Evolutionary conservation across 64 coral and sea anemone species (phyloP).

Genomic region (Catalaphyllia jardinei): DNA sequence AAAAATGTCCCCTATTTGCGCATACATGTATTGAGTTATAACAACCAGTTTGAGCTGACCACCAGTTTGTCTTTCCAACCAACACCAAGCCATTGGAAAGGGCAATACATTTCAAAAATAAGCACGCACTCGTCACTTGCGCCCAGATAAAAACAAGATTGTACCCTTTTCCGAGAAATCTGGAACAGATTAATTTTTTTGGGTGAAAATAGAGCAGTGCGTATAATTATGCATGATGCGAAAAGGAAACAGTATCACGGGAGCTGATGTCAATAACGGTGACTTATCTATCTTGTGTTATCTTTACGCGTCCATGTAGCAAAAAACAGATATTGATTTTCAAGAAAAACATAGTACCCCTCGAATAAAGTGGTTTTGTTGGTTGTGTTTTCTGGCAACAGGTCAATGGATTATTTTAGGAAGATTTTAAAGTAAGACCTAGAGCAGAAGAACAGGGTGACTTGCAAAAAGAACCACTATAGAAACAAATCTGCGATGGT

Average conservation of each 20-base stretch:
- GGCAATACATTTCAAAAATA: neutral
- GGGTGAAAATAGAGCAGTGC: neutral
- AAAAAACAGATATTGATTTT: neutral
- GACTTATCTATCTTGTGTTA: neutral
- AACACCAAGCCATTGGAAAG: neutral
- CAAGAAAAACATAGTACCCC: neutral
- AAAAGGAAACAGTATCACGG: neutral
- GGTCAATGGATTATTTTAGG: too few relatives aligned
- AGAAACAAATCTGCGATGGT: too few relatives aligned
- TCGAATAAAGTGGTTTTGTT: neutral
- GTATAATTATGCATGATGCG: neutral
- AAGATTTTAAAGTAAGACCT: too few relatives aligned
- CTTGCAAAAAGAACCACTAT: too few relatives aligned
- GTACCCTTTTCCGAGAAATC: neutral
- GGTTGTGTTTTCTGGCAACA: neutral
- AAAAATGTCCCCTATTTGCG: neutral
- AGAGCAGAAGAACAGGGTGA: too few relatives aligned
- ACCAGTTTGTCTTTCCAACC: neutral
- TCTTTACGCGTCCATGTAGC: neutral
- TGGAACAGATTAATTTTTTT: neutral
- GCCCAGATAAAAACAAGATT: neutral
- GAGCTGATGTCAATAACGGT: neutral
- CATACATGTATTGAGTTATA: neutral
- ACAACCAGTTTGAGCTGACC: neutral
- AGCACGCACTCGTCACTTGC: neutral